Base-by-base conservation (phyloP, 1,140 invertebrate species). In the Caenorhabditis latens region DNA sequence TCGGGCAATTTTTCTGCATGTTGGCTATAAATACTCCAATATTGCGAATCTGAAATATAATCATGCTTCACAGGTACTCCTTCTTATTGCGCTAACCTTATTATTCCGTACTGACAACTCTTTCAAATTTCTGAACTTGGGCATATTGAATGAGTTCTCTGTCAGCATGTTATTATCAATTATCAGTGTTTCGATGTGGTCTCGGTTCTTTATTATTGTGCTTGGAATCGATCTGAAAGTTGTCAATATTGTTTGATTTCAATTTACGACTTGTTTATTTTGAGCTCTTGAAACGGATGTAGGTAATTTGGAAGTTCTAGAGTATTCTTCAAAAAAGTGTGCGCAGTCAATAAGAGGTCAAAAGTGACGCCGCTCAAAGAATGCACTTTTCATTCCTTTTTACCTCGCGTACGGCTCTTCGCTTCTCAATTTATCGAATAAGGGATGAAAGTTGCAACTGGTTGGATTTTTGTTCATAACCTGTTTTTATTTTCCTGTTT, bases 131-230 rank as follows among this genome's bases (percentile, higher is more conserved):
- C 7, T 11, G 19, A 75, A 75, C 19, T 48, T 43, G 8, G 67
- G 67, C 67, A 75, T 75, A 19, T 75, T 75, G 43, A 75, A 75
- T 46, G 67, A 75, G n/a, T 75, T 75, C 46, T 75, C 67, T 32
- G 42, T 75, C 8, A 75, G 43, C 13, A 75, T 7, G 24, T 75
- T 75, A 13, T 48, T 75, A 19, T 75, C 67, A 42, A 75, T 6
- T 46, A 24, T 46, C 21, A 75, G 43, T 48, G 21, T 75, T 75
- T 75, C 67, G 5, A 75, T 75, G n/a, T 19, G 9, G 4, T 43
- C 42, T 13, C 67, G 42, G n/a, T 75, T 75, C 46, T 48, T 75
- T n/a, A 75, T 43, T 8, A 75, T 13, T 46, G 9, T 46, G 19
- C 9, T 75, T 46, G 67, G 67, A 7, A 67, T 67, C 13, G 24